Base-by-base conservation (phyloP, 2,888 invertebrate genomes). In the Napeogenes inachia region DNA sequence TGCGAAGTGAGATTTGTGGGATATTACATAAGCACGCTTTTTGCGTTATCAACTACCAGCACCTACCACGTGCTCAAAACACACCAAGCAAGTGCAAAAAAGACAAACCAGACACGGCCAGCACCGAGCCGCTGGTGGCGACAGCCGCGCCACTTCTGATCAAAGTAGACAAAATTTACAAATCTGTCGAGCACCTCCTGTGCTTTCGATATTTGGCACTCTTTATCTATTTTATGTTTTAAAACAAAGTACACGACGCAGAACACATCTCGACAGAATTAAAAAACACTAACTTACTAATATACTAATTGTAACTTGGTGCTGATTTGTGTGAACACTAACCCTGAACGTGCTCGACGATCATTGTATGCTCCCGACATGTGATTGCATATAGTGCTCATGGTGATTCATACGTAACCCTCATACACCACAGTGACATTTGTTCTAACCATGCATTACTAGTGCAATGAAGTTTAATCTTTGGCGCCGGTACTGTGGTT, bases 141-240 rank as follows among this genome's bases (percentile, higher is more conserved):
- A 68, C 53, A 74, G 75, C 74, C 78, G 82, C 76, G 79, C 84
- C 80, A 73, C 78, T 79, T 80, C 78, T 73, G 74, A 79, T 78
- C 85, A 85, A 76, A 70, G 82, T 89, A 88, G 87, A 78, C 87
- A 72, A 85, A 84, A 85, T 82, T 80, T 79, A 83, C 84, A 84
- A 81, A 80, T 78, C 85, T 86, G 74, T 84, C 82, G 78, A 88
- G 87, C 88, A 89, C 89, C 85, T 80, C 86, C 78, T 87, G 89
- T 89, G 89, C 89, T 89, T 89, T 73, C 79, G 80, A 85, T 87
- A 85, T 88, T 81, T 84, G 87, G 88, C 89, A 88, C 88, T 85
- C 78, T 85, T 84, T 74, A 77, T 85, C 81, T 85, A 77, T 81
- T 74, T 73, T 82, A 78, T 80, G 76, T 83, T 78, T 69, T 69